Conservation (phyloP, 1,140 invertebrate species). For the Triops cancriformis region DNA sequence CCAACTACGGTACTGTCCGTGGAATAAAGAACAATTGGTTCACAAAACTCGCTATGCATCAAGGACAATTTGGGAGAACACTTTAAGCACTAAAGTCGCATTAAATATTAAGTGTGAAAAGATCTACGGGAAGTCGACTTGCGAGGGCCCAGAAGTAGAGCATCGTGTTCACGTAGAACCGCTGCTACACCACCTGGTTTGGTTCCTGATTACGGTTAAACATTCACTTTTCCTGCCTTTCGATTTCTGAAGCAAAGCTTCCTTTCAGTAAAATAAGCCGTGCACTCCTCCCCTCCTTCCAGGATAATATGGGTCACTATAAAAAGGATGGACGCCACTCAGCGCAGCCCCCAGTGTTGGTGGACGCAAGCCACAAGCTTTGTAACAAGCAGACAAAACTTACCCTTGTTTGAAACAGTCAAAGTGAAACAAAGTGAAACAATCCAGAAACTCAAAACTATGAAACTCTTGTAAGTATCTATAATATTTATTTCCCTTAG, state of each 20-base stretch:
- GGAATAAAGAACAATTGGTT: not conserved
- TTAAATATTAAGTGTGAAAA: not conserved
- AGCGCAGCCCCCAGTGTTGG: conserved; percentile 6
- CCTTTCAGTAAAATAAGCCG: not conserved
- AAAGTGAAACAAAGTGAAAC: not conserved
- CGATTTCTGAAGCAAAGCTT: conserved; percentile 6
- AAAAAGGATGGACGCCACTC: conserved; percentile 3
- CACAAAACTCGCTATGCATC: not conserved
- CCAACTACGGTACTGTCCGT: not conserved
- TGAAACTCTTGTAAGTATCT: not conserved
- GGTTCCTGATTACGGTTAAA: not conserved
- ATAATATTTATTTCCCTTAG: not conserved
- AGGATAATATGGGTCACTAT: not conserved
- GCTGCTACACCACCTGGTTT: not conserved
- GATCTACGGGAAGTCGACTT: not conserved
- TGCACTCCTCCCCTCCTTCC: not conserved
- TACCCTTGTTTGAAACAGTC: not conserved
- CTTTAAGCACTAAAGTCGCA: not conserved
- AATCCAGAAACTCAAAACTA: not conserved
- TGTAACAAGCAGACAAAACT: not conserved
- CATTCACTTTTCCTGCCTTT: conserved; percentile 10
- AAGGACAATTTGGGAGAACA: not conserved
- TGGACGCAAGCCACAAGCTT: not conserved
- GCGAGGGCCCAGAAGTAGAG: not conserved
- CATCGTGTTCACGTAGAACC: not conserved